These are phyloP conservation scores for Enteromius mattozi DNA, from an alignment of 2,797 vertebrate genomes.

Conservation along the genomic window DNA sequence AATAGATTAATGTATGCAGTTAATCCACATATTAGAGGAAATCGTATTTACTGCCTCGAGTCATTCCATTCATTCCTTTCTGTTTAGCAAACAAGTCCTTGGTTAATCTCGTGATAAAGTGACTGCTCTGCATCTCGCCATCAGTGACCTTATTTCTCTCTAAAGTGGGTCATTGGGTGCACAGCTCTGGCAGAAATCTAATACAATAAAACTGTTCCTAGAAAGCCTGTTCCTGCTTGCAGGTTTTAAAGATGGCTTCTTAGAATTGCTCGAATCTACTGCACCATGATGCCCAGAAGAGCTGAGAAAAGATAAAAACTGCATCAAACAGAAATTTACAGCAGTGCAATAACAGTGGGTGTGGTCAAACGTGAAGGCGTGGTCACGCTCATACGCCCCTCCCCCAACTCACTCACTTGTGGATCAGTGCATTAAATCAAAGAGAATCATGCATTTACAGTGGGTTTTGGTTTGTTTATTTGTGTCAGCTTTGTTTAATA, in stretches of 20 bases:
- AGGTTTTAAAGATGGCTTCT: background rate
- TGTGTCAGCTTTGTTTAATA: slow-evolving; percentile 49
- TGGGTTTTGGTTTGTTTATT: slow-evolving; percentile 45
- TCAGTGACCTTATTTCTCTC: slow-evolving; percentile 25
- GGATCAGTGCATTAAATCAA: slow-evolving; percentile 1
- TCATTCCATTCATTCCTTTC: slow-evolving; percentile 1
- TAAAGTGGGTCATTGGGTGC: slow-evolving; percentile 23
- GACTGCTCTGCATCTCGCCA: slow-evolving; percentile 4
- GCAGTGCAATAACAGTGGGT: background rate
- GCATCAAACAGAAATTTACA: background rate
- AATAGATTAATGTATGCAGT: background rate
- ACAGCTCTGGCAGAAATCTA: background rate
- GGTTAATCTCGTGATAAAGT: slow-evolving; percentile 21
- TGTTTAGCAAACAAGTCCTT: slow-evolving; percentile 3
- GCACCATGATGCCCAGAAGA: background rate
- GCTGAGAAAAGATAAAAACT: background rate
- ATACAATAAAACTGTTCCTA: background rate
- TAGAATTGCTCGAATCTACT: background rate
- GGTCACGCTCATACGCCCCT: background rate
- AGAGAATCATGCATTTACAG: slow-evolving; percentile 41
- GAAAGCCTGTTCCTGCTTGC: background rate
- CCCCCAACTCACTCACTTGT: background rate
- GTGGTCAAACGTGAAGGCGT: background rate
- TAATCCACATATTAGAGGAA: background rate
- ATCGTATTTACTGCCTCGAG: background rate